These are phyloP conservation scores for Troglohyphantes excavatus DNA, from an alignment of 2,888 invertebrate species.

Conservation along the genomic window DNA sequence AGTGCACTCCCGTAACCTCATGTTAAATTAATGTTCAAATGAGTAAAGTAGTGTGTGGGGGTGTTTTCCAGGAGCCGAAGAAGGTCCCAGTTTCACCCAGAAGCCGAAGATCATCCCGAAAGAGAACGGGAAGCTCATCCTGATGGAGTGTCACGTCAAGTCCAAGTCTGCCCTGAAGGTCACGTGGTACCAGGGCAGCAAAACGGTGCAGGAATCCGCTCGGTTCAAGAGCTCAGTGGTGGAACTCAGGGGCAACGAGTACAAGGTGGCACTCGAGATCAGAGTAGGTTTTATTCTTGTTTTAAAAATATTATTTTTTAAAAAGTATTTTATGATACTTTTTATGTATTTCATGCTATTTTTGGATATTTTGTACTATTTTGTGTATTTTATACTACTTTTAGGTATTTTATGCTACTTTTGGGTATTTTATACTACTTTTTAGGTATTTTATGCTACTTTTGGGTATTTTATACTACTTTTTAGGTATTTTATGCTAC, in stretches of 20 bases:
- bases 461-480: too few species aligned
- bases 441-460: too few species aligned
- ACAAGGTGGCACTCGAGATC: slow-evolving; percentile 80
- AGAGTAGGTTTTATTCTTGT: slow-evolving; percentile 77
- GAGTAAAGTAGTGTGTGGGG: too few species aligned
- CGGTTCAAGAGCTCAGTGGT: slow-evolving; percentile 75
- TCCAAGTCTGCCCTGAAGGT: slow-evolving; percentile 97
- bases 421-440: too few species aligned
- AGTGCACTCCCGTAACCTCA: too few species aligned
- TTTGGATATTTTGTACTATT: too few species aligned
- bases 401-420: too few species aligned
- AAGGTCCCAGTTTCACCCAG: slow-evolving; percentile 96
- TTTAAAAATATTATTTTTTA: neutral
- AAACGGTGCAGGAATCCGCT: slow-evolving; percentile 87
- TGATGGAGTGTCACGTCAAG: slow-evolving; percentile 95
- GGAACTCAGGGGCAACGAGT: slow-evolving; percentile 79
- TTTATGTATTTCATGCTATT: neutral
- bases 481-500: too few species aligned
- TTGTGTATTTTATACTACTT: too few species aligned
- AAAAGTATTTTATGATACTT: neutral
- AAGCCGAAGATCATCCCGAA: slow-evolving; percentile 99
- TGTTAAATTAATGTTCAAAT: too few species aligned
- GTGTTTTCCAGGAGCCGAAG: slow-evolving; percentile 82
- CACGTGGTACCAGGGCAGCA: slow-evolving; percentile 96
- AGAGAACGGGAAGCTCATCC: slow-evolving; percentile 96